A percentile compares a stretch with the other conserved stretches of the same genome.
These are phyloP conservation scores for Steatornis caripensis DNA, from an alignment of 2,113 vertebrate genomes.

Conservation along the genomic window DNA sequence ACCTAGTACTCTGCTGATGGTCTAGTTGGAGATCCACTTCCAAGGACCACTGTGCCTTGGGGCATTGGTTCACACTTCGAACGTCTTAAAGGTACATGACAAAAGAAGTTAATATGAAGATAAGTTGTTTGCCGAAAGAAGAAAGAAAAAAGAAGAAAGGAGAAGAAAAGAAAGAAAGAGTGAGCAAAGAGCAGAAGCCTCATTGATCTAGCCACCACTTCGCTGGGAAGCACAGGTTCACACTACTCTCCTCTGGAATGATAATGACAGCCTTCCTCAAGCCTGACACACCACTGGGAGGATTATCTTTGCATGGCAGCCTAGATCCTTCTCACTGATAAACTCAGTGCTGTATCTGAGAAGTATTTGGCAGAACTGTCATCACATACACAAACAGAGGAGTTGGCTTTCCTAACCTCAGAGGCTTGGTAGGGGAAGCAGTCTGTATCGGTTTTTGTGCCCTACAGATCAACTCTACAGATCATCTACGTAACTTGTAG, in stretches of 20 bases:
- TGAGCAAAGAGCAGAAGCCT: not conserved
- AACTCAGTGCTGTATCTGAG: not conserved
- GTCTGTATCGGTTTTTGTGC: not conserved
- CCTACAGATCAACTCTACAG: not conserved
- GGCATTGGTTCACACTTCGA: not conserved
- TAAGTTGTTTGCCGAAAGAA: not conserved
- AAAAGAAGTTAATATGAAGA: not conserved
- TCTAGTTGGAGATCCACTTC: not conserved
- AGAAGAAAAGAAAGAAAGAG: not conserved
- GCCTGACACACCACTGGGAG: constrained; percentile 32
- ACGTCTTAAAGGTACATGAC: not conserved
- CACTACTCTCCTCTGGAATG: constrained; percentile 22
- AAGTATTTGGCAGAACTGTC: constrained; percentile 23
- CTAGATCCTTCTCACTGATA: constrained; percentile 35
- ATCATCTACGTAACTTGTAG: not conserved
- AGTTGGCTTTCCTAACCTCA: constrained; percentile 6
- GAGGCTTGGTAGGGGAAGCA: constrained; percentile 1
- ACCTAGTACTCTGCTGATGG: not conserved
- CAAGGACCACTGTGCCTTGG: not conserved
- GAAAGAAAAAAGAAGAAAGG: not conserved
- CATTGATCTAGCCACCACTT: not conserved
- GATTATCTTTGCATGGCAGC: constrained; percentile 9
- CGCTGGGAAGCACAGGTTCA: constrained; percentile 10
- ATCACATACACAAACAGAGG: not conserved
- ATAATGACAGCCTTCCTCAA: constrained; percentile 33